These are phyloP conservation scores for Hypomecis atomaria DNA, from an alignment of 2,888 invertebrate species.

Conservation along the genomic window DNA sequence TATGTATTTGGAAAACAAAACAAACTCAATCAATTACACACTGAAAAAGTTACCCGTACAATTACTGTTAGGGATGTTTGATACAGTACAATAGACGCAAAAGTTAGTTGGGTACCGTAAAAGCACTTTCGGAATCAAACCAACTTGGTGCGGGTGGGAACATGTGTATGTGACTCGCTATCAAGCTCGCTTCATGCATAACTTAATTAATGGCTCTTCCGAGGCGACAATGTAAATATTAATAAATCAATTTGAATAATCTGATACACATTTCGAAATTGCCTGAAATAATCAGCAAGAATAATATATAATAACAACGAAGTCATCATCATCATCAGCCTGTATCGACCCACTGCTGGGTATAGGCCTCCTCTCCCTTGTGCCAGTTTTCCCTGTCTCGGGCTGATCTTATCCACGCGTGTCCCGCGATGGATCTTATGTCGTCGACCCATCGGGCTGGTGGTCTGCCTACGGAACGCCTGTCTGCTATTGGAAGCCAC, in stretches of 20 bases:
- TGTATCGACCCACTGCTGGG: too few species aligned
- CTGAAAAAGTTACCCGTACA: slow-evolving; percentile 5
- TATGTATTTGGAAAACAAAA: background rate
- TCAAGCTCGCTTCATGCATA: slow-evolving; percentile 36
- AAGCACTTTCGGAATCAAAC: slow-evolving; percentile 36
- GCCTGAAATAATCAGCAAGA: background rate
- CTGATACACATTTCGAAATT: too few species aligned
- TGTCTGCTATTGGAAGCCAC: too few species aligned
- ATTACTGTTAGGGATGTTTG: background rate
- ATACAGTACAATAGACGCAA: slow-evolving; percentile 8
- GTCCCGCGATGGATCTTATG: too few species aligned
- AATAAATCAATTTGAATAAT: background rate
- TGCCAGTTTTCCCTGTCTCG: too few species aligned
- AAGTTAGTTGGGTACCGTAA: slow-evolving; percentile 30
- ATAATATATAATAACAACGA: background rate
- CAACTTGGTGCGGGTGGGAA: slow-evolving; percentile 38
- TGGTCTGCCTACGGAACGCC: too few species aligned
- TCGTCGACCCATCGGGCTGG: too few species aligned
- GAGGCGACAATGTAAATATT: slow-evolving; percentile 28
- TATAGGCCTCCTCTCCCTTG: too few species aligned
- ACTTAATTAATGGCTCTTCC: slow-evolving; percentile 42
- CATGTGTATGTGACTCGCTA: slow-evolving; percentile 41
- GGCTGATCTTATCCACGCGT: too few species aligned
- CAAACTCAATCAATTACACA: background rate
- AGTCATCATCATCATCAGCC: too few species aligned